phyloP scores from a whole-genome alignment of 2,797 vertebrate species.

The Catostomus latipinnis region DNA sequence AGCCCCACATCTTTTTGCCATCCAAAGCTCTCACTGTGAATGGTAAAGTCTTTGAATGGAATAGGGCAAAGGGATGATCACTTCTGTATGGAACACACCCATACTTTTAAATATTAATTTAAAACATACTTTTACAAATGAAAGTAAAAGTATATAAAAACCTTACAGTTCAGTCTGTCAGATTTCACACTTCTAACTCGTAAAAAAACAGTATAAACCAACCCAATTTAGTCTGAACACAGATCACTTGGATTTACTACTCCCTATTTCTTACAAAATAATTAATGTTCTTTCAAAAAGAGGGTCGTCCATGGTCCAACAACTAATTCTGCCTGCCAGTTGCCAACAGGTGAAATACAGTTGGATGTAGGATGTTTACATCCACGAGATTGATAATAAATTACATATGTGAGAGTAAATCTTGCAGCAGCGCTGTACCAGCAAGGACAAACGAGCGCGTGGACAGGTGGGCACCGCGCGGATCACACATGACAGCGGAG shows the following conservation, averaged over 20 bases:
- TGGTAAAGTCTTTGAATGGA: too few species aligned
- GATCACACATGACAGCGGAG: slow-evolving; percentile 44
- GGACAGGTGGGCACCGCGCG: slow-evolving; percentile 18
- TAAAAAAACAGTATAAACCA: background rate
- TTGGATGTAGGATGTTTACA: background rate
- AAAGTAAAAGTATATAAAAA: background rate
- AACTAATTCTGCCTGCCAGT: background rate
- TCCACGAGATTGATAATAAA: background rate
- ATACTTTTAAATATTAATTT: too few species aligned
- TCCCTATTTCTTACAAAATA: background rate
- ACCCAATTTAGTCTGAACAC: background rate
- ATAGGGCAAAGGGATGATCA: too few species aligned
- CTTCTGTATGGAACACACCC: too few species aligned
- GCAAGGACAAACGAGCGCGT: slow-evolving; percentile 28
- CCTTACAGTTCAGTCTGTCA: background rate
- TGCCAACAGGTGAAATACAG: slow-evolving; percentile 1
- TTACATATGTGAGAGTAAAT: background rate
- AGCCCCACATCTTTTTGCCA: too few species aligned
- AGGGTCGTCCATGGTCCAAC: background rate
- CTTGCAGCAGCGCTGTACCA: slow-evolving; percentile 14
- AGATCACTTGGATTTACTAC: background rate
- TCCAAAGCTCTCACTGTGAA: too few species aligned
- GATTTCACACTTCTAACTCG: background rate
- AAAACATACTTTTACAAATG: background rate
- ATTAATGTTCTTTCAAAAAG: background rate